phyloP scores from a whole-genome alignment of 2,113 vertebrate species.

The Sinosuthora webbiana region DNA sequence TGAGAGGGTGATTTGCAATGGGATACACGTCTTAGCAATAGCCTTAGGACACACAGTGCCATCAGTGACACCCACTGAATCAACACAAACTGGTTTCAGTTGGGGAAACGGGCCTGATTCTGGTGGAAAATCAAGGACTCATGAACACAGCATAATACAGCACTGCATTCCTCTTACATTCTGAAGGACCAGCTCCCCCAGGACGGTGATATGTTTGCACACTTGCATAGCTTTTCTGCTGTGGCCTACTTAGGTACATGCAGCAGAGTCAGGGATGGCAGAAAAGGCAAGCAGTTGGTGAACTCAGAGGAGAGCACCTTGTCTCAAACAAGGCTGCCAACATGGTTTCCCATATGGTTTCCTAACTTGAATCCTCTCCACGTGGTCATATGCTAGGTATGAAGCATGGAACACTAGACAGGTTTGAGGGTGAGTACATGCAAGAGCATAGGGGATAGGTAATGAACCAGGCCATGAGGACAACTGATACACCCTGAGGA shows the following conservation, averaged over 20 bases:
- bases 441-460: background rate
- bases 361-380: background rate
- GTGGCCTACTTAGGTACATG: background rate
- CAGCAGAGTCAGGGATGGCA: background rate
- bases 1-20: background rate
- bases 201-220: background rate
- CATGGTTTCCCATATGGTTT: background rate
- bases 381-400: too few relatives aligned
- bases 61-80: background rate
- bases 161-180: too few relatives aligned
- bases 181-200: background rate
- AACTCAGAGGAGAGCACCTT: rapidly evolving
- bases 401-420: background rate
- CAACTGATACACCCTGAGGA: background rate
- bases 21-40: rapidly evolving
- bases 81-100: background rate
- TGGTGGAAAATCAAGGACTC: background rate
- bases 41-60: background rate
- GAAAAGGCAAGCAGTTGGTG: background rate
- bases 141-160: background rate
- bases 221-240: background rate
- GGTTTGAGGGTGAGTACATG: background rate
- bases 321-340: background rate
- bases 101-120: background rate
- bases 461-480: background rate